These are phyloP conservation scores for Aporophyla nigra DNA, from an alignment of 2,888 invertebrate species.

Conservation along the genomic window DNA sequence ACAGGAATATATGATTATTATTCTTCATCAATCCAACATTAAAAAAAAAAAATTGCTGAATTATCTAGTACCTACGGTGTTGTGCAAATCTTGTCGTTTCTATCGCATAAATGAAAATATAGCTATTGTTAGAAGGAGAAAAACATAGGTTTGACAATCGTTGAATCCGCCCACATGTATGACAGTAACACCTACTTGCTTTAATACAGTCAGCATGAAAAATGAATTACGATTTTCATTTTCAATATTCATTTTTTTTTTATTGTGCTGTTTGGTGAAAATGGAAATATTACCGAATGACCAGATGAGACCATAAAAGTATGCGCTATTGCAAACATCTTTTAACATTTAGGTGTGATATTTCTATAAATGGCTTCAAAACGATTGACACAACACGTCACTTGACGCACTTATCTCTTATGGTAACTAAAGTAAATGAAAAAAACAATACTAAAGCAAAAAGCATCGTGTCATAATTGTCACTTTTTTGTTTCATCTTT, in stretches of 20 bases:
- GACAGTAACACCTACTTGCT: conserved; percentile 3
- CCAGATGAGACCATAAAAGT: not conserved
- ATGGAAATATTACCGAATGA: not conserved
- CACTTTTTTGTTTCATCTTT: not conserved
- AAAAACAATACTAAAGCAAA: not conserved
- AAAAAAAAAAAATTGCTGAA: not conserved
- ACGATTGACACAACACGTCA: not conserved
- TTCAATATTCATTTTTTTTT: not conserved
- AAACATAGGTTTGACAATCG: not conserved
- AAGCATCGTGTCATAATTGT: not conserved
- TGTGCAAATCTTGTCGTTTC: conserved; percentile 25
- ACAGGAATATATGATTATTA: not conserved
- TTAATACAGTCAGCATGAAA: conserved; percentile 40
- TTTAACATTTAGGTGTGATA: not conserved
- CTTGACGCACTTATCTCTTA: not conserved
- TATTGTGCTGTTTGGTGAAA: not conserved
- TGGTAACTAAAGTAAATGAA: not conserved
- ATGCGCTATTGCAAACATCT: not conserved
- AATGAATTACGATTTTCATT: not conserved
- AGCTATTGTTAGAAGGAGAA: conserved; percentile 12
- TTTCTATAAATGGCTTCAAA: not conserved
- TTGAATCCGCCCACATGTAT: not conserved
- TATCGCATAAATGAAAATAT: not conserved
- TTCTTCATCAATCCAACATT: not conserved
- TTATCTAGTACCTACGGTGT: not conserved